Base-by-base conservation (phyloP, 2,888 invertebrate species). In the Beris morrisii region DNA sequence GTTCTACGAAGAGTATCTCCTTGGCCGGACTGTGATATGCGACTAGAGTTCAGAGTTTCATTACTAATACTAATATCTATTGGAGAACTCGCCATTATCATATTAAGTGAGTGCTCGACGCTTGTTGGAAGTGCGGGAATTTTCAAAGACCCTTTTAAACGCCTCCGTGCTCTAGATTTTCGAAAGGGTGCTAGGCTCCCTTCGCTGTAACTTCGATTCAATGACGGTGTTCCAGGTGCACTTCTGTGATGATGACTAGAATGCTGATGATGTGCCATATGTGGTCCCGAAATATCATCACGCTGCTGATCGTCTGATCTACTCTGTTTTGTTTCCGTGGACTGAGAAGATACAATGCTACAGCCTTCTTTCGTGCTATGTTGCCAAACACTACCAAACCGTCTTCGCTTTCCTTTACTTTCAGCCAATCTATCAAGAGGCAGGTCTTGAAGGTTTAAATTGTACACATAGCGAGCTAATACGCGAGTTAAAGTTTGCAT, bases 401-500 rank as follows among this genome's bases (percentile, higher is more conserved):
- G 83, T 13, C 86, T 82, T 69, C 86, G 86, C 77, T 91, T 92
- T 30, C 87, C 86, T 74, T 92, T 92, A 74, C 88, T 90, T 74
- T 92, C 92, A 53, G 88, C 89, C 55, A 93, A 82, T 44, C 92
- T 84, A 74, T 92, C 92, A 69, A 93, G 77, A 3, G 91, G 93
- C 61, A 93, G 81, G 81, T 96, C 95, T 57, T 90, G 89, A 71
- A 98, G 82, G 82, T 98, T 97, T 71, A 98, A 84, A 72, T 92
- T 91, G 78, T 97, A 98, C 28, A 98, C 95, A 78, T 97, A 95
- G 15, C 95, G 87, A 0, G 97, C 96, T 67, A 99, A 83, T 45
- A 98, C 97, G 69, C 97, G 85, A 0, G 97, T 98, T 71, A 98
- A 79, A 0, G 96, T 97, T 77, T 97, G 97, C 88, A 98, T 89